A percentile compares a stretch with the other conserved stretches of the same genome.
Evolutionary conservation across 2,113 vertebrate species (phyloP).

Genomic region (Cnemophilus loriae): DNA sequence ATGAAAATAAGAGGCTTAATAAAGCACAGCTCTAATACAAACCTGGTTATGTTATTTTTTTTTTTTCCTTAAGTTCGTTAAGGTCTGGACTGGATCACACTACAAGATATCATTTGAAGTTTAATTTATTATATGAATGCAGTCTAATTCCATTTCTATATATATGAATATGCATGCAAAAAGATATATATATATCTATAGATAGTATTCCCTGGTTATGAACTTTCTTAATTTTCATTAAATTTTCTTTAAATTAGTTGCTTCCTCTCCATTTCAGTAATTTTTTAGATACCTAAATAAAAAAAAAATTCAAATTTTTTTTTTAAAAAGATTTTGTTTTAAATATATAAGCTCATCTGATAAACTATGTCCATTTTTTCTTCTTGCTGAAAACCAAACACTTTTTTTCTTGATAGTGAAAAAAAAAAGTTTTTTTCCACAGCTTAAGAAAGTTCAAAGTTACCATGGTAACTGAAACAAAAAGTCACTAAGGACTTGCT

Average conservation of each 20-base stretch:
- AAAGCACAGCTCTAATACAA: not conserved
- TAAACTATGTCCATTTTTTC: not conserved
- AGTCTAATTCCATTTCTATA: not conserved
- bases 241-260: not conserved
- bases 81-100: not conserved
- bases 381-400: not conserved
- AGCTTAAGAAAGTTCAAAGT: constrained; percentile 35
- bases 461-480: constrained; percentile 51
- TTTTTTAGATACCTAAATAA: not conserved
- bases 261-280: not conserved
- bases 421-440: constrained; percentile 2
- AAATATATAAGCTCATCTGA: not conserved
- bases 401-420: not conserved
- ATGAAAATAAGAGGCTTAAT: not conserved
- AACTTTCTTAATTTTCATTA: not conserved
- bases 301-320: too few relatives aligned
- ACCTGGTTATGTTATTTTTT: not conserved
- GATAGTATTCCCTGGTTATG: not conserved
- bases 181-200: not conserved
- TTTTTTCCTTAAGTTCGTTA: not conserved
- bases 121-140: not conserved
- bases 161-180: not conserved
- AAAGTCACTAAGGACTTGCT: constrained; percentile 47
- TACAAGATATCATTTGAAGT: not conserved
- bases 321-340: not conserved